Percentiles rank a stretch among this genome's conserved stretches.
Evolutionary conservation across 1,140 invertebrate species (phyloP).

Genomic region (Ylistrum balloti): DNA sequence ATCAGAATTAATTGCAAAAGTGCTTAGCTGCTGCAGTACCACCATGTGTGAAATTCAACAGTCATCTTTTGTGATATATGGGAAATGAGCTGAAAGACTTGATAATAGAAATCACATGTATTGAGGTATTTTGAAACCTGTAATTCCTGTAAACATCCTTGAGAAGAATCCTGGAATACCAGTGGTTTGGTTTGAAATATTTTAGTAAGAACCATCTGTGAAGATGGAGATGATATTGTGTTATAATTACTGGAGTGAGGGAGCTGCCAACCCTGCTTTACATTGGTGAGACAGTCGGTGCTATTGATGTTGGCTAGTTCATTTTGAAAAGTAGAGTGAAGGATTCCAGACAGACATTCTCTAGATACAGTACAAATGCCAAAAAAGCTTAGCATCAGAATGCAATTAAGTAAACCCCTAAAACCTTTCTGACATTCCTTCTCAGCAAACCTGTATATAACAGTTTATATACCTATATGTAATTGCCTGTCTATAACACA

Average conservation of each 20-base stretch:
- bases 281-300: neutral
- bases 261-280: neutral
- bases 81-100: neutral
- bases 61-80: neutral
- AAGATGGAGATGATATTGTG: constrained; percentile 26
- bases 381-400: constrained; percentile 35
- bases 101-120: constrained; percentile 8
- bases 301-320: constrained; percentile 15
- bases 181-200: constrained; percentile 39
- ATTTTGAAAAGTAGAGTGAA: neutral
- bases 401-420: constrained; percentile 33
- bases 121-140: neutral
- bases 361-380: constrained; percentile 38
- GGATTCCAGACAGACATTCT: constrained; percentile 20
- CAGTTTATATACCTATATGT: neutral
- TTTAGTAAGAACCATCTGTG: constrained; percentile 38
- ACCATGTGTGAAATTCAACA: neutral
- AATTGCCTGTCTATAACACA: neutral
- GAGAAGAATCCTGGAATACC: constrained; percentile 6
- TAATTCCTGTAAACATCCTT: neutral
- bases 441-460: neutral
- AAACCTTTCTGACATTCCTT: constrained; percentile 26
- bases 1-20: constrained; percentile 8
- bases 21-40: neutral
- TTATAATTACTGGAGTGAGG: neutral